Evolutionary conservation across 2,888 invertebrate species (phyloP).

Genomic region (Stratiomys singularior): DNA sequence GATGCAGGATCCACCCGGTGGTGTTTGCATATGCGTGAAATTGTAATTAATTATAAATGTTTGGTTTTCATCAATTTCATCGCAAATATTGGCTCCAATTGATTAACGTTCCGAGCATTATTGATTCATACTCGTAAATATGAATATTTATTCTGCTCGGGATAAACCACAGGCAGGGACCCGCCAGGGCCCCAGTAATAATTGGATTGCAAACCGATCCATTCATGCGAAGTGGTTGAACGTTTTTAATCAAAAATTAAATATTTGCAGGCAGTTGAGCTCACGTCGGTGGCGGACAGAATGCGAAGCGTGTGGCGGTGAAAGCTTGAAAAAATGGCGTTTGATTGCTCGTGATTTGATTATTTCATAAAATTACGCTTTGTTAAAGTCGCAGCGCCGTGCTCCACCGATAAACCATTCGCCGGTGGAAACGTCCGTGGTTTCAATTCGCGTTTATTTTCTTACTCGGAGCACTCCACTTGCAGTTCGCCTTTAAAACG

Average conservation of each 20-base stretch:
- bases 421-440: no score
- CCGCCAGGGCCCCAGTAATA: not conserved
- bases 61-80: conserved; percentile 51
- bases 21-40: conserved; percentile 48
- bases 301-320: not conserved
- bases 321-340: not conserved
- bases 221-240: conserved; percentile 27
- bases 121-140: conserved; percentile 28
- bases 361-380: conserved; percentile 4
- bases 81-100: conserved; percentile 49
- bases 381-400: not conserved
- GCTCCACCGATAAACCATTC: no score
- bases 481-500: no score
- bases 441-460: no score
- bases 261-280: not conserved
- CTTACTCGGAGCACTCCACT: no score
- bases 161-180: not conserved
- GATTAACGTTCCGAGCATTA: conserved; percentile 48
- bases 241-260: conserved; percentile 35
- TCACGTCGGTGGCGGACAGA: not conserved
- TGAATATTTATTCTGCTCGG: conserved; percentile 20
- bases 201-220: conserved; percentile 26
- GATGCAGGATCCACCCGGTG: not conserved
- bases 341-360: not conserved
- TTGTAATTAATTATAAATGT: conserved; percentile 51